Base-by-base conservation (phyloP, 2,797 vertebrate species). In the Enteromius trimaculatus region DNA sequence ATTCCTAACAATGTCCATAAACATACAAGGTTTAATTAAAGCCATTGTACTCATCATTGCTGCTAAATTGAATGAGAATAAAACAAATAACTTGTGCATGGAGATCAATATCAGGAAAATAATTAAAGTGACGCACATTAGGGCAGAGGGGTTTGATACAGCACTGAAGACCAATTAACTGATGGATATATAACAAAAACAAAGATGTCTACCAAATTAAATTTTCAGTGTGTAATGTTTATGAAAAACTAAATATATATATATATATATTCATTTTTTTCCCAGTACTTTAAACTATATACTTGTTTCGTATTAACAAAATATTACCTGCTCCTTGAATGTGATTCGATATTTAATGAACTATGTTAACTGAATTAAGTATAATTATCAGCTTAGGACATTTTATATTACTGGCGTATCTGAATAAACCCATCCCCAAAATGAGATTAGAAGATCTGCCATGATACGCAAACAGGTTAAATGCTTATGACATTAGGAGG, bases 401-500 rank as follows among this genome's bases (percentile, higher is more conserved):
- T 31, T 81, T 71, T 72, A 49, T n/a, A 58, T 49, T 42, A 42
- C 16, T 3, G 2, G 4, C 55, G 16, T 42, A 75, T 55, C 62
- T 37, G 53, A 23, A 77, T 71, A 47, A 81, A 55, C 37, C n/a
- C 21, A 42, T 68, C 44, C 11, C 19, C 13, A 16, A 78, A 75
- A 77, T 83, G 65, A 64, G 29, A 83, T 83, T 7, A 37, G 68
- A 77, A 29, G 21, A 77, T 37, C 49, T 51, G 44, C 60, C 39
- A 42, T 37, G 78, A 82, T 53, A 72, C 34, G 71, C 29, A 68
- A 42, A 82, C 77, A 82, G 31, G 47, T 47, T 80, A 49, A 72
- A 69, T 19, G 77, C 51, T 74, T 71, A 49, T 34, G 58, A 77
- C 76, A 79, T 44, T 83, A 47, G 71, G 55, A 66, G 58, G 69